Base-by-base conservation (phyloP, 2,888 invertebrate genomes). In the Linyphia triangularis region DNA sequence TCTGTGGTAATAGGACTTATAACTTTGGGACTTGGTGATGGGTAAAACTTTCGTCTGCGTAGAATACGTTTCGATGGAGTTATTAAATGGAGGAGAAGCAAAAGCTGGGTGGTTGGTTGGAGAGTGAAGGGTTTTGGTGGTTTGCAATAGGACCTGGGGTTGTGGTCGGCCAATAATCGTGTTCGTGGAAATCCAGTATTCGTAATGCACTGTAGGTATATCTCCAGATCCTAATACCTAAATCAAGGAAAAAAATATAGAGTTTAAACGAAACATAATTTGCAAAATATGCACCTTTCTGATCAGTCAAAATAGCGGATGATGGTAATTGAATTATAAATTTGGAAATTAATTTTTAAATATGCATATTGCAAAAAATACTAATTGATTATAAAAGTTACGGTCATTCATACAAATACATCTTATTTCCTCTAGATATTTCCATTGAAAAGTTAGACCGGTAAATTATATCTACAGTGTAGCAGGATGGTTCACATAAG, bases 1-100 rank as follows among this genome's bases (percentile, higher is more conserved):
- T 22, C 84, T 70, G 24, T 89, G 88, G 67, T 89, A 89, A 26
- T 63, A 89, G 7, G 88, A 89, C 16, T 79, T 89, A 57, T 89
- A 89, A n/a, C 88, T 79, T 26, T 78, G 70, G 13, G 22, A 33
- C 19, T 59, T 37, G 13, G 72, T 37, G n/a, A 28, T 2, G 9
- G 72, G 40, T 0, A 37, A 24, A 3, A n/a, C 10, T n/a, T 81
- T 37, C 4, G 51, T 81, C 9, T 65, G n/a, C n/a, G 19, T 6
- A 22, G 67, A 26, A 33, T 57, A 26, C 13, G 43, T 30, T 0
- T 77, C 61, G 6, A 81, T 61, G 33, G 16, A 24, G 26, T 75
- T 82, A 10, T 86, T 22, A 24, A 59, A 30, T 19, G 43, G 61
- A 1, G 61, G 22, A 1, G n/a, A 26, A 43, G 13, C 26, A 16